Percentiles rank a stretch among this genome's conserved stretches.
Evolutionary conservation across 2,113 vertebrate species (phyloP).

Genomic region (Butorides virescens): DNA sequence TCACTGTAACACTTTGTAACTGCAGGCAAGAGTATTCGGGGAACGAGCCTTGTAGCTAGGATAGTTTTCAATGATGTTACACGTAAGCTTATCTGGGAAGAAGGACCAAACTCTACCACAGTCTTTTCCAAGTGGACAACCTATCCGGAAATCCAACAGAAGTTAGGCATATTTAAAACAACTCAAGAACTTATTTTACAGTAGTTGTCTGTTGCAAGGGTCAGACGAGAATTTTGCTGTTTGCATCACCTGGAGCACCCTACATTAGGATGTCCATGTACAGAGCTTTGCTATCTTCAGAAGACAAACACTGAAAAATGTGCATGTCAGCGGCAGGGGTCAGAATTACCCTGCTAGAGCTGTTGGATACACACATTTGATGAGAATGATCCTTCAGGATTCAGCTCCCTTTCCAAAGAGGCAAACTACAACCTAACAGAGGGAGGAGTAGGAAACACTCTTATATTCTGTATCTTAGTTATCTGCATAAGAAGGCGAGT

Average conservation of each 20-base stretch:
- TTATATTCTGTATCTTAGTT: neutral
- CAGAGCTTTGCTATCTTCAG: neutral
- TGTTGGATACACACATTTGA: neutral
- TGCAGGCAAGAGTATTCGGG: conserved; percentile 88
- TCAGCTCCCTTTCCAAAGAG: neutral
- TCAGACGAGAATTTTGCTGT: neutral
- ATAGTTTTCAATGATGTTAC: conserved; percentile 81
- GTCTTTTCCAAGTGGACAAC: conserved; percentile 82
- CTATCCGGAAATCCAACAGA: conserved; percentile 59
- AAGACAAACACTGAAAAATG: neutral
- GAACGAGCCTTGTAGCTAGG: conserved; percentile 83
- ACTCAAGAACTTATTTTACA: neutral
- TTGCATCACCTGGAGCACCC: neutral
- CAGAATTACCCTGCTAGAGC: neutral
- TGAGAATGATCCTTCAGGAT: neutral
- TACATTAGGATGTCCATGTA: neutral
- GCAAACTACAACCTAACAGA: neutral
- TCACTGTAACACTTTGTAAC: conserved; percentile 79
- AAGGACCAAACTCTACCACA: conserved; percentile 67
- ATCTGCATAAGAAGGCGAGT: neutral
- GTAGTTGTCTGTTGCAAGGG: neutral
- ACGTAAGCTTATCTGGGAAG: conserved; percentile 77
- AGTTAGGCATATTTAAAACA: neutral
- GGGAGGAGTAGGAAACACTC: neutral
- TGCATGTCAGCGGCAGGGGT: fast-evolving